Evolutionary conservation across 2,888 invertebrate genomes (phyloP), one percentile per base, ranked within the genome.

Genomic region (Seladonia tumulorum): DNA sequence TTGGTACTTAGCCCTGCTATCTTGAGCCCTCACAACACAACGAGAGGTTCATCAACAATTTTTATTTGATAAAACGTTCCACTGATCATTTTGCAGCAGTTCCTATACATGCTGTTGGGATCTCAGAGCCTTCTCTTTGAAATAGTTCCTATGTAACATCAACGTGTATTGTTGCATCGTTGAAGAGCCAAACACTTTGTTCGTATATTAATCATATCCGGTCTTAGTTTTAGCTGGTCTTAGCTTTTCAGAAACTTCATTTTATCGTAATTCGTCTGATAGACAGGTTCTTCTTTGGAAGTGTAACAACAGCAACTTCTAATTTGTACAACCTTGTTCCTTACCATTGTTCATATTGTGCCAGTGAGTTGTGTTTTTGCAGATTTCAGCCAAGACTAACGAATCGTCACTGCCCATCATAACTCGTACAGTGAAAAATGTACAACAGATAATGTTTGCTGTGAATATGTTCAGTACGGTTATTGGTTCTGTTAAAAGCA

Each of bases 351-450:
- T 35, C 29, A 35, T 63, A 18, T 60, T 35, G 29, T 29, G 35
- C 16, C 35, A 29, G 29, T 35, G 63, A 63, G 35, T 63, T 63
- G 18, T 29, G 29, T 16, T 63, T 63, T 63, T 63, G 18, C 63
- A 63, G 63, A 63, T 63, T 63, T 63, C 29, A 63, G 63, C 18
- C 29, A 63, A 63, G 63, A 63, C 63, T 63, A 29, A 63, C 18
- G 29, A 63, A 29, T 18, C 63, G 18, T 29, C 63, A 63, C 63
- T 63, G 63, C 63, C 29, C 29, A 63, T 18, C 29, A 63, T 35
- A 63, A 35, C 29, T 63, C 16, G 29, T 63, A 16, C 25, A 29
- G 63, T 16, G 29, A 63, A 29, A 63, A 16, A 63, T 63, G 29
- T 29, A 29, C 29, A 29, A 8, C 53, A n/a, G 57, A n/a, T n/a